Base-by-base conservation (phyloP, 2,888 invertebrate species). In the Hoplodrina blanda region DNA sequence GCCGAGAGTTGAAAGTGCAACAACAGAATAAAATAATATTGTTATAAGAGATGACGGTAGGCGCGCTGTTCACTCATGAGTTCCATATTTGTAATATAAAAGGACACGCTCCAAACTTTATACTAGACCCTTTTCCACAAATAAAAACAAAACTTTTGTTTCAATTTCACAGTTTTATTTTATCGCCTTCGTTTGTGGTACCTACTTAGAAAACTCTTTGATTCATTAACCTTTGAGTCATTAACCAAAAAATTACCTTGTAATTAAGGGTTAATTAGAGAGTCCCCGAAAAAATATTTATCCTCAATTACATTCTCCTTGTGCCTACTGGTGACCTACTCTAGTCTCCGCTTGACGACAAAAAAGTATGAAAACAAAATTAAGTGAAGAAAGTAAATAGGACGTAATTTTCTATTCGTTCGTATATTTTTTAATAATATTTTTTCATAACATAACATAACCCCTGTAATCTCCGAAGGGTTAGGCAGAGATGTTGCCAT, bases 201-300 rank as follows among this genome's bases (percentile, higher is more conserved):
- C 46, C 17, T 46, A 46, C n/a, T n/a, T n/a, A n/a, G n/a, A n/a
- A 49, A 62, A 64, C 33, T 52, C 64, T 64, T 75, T 73, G 59
- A 64, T 49, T 61, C 50, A 60, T 57, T 63, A 67, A 53, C 44
- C 69, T 46, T 69, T 62, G 33, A 59, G 5, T 62, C 49, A 59
- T 74, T 74, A 59, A 74, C 55, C 0, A 30, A 61, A 77, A 57
- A 78, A 55, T 19, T 55, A 50, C 53, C 44, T 57, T 73, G 6
- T 62, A 80, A 54, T 57, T 65, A 62, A 74, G 44, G 20, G 25
- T 57, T 79, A 53, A 73, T 73, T 79, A 76, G 49, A 61, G 10
- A 8, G 19, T 20, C 15, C 44, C 46, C 11, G 25, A 50, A 80
- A 53, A 76, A 76, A 75, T 75, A 75, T 79, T 65, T 61, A 62